A percentile compares a stretch with the other conserved stretches of the same genome.
phyloP scores from a whole-genome alignment of 2,113 vertebrate genomes.

The Origma solitaria region DNA sequence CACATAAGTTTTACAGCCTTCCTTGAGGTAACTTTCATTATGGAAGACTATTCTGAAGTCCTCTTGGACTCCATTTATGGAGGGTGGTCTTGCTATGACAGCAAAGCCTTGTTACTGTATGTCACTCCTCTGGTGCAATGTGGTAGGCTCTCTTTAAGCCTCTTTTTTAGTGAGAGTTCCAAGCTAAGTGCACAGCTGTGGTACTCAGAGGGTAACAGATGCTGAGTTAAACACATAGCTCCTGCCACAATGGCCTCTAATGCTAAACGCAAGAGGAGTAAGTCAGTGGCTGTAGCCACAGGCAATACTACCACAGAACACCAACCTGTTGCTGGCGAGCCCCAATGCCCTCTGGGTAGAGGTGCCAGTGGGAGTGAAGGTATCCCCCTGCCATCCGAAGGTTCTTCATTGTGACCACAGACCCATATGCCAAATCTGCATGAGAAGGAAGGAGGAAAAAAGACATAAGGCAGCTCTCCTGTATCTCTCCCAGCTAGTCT shows the following conservation, averaged over 20 bases:
- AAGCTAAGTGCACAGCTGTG: neutral
- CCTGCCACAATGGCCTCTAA: neutral
- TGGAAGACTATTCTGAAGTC: neutral
- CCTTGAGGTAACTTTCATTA: neutral
- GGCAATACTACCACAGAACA: neutral
- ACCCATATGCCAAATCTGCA: conserved; percentile 91
- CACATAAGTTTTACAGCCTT: neutral
- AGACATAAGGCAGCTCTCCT: neutral
- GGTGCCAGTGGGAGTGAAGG: conserved; percentile 94
- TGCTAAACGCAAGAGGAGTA: neutral
- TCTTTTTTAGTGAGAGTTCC: neutral
- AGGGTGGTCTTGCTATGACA: neutral
- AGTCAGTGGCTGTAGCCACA: neutral
- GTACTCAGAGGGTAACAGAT: neutral
- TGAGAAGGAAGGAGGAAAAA: neutral
- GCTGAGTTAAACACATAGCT: neutral
- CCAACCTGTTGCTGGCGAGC: conserved; percentile 92
- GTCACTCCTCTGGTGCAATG: neutral
- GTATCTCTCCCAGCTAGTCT: neutral
- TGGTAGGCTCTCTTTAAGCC: neutral
- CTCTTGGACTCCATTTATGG: neutral
- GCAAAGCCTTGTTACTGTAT: neutral
- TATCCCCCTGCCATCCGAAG: conserved; percentile 93
- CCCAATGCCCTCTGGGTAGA: conserved; percentile 92
- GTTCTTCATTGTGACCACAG: conserved; percentile 90